These are phyloP conservation scores for Drosophila novamexicana DNA, from an alignment of 1,140 invertebrate genomes.

Conservation along the genomic window DNA sequence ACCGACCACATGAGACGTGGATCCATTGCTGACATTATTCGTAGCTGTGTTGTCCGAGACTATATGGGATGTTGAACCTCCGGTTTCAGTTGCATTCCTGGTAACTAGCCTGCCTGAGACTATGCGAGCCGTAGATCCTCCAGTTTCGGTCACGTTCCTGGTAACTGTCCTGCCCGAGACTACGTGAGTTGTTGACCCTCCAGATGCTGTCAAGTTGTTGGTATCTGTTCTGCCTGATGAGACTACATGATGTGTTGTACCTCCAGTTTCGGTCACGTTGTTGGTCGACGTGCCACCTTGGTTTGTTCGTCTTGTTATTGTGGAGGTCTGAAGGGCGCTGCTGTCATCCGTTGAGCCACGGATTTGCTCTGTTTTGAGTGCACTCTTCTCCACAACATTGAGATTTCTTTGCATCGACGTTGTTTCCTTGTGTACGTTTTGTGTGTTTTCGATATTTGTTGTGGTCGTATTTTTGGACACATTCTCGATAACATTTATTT, in stretches of 20 bases:
- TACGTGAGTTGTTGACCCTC: slow-evolving; percentile 29
- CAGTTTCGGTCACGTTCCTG: not conserved
- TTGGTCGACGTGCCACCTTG: slow-evolving; percentile 26
- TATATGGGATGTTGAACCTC: slow-evolving; percentile 17
- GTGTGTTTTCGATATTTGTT: slow-evolving; percentile 74
- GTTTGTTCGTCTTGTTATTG: slow-evolving; percentile 32
- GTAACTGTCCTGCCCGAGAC: slow-evolving; percentile 9
- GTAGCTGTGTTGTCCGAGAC: not conserved
- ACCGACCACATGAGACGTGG: slow-evolving; percentile 18
- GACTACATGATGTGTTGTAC: slow-evolving; percentile 29
- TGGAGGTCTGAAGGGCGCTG: slow-evolving; percentile 33
- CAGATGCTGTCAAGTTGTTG: slow-evolving; percentile 42
- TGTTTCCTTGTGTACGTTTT: slow-evolving; percentile 71
- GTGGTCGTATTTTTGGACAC: slow-evolving; percentile 69
- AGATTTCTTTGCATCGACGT: slow-evolving; percentile 66
- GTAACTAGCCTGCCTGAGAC: not conserved
- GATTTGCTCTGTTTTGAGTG: slow-evolving; percentile 40
- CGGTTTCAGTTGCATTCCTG: slow-evolving; percentile 25
- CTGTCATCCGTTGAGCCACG: slow-evolving; percentile 41
- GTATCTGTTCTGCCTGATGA: slow-evolving; percentile 21
- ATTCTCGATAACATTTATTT: slow-evolving; percentile 80
- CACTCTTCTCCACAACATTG: slow-evolving; percentile 50
- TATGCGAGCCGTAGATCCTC: not conserved
- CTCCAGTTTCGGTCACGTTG: slow-evolving; percentile 30
- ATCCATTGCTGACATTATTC: slow-evolving; percentile 14